A percentile compares a stretch with the other conserved stretches of the same genome.
These are phyloP conservation scores for Drosophila yooni DNA, from an alignment of 2,888 invertebrate species.

Conservation along the genomic window DNA sequence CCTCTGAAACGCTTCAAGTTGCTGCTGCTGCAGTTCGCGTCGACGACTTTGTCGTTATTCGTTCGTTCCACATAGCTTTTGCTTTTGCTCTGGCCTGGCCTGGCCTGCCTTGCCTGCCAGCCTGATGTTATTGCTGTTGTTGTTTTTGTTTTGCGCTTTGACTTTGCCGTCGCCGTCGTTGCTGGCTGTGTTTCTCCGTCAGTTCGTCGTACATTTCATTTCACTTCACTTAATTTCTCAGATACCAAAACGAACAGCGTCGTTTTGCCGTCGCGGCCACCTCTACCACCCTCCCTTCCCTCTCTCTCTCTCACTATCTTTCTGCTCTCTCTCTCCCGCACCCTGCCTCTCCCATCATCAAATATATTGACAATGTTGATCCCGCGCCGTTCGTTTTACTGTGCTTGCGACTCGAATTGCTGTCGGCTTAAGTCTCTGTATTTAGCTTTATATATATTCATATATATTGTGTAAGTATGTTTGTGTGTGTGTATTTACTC, in stretches of 20 bases:
- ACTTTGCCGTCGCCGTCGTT: conserved; percentile 51
- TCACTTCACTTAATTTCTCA: conserved; percentile 80
- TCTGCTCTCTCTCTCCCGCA: not conserved
- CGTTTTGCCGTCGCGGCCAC: conserved; percentile 31
- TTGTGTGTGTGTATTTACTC: conserved; percentile 16
- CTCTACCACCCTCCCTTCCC: conserved; percentile 5
- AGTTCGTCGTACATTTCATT: conserved; percentile 80
- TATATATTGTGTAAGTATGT: conserved; percentile 26
- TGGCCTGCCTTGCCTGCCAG: conserved; percentile 5
- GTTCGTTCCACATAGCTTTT: conserved; percentile 80
- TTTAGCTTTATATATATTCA: conserved; percentile 23
- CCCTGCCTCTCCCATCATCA: conserved; percentile 9
- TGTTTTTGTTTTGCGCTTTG: conserved; percentile 50
- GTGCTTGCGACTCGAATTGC: conserved; percentile 71
- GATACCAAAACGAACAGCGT: conserved; percentile 78
- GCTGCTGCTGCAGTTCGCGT: conserved; percentile 75
- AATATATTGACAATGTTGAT: conserved; percentile 54
- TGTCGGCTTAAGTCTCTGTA: conserved; percentile 76
- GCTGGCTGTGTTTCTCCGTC: conserved; percentile 56
- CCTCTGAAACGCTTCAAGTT: conserved; percentile 67
- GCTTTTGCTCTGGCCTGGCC: conserved; percentile 14
- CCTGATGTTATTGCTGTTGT: conserved; percentile 36
- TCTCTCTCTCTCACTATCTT: not conserved
- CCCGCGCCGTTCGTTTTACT: conserved; percentile 55
- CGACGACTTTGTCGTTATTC: conserved; percentile 62